Percentiles rank a stretch among this genome's conserved stretches.
These are phyloP conservation scores for Melanotaenia boesemani DNA, from an alignment of 2,797 vertebrate species.

Conservation along the genomic window DNA sequence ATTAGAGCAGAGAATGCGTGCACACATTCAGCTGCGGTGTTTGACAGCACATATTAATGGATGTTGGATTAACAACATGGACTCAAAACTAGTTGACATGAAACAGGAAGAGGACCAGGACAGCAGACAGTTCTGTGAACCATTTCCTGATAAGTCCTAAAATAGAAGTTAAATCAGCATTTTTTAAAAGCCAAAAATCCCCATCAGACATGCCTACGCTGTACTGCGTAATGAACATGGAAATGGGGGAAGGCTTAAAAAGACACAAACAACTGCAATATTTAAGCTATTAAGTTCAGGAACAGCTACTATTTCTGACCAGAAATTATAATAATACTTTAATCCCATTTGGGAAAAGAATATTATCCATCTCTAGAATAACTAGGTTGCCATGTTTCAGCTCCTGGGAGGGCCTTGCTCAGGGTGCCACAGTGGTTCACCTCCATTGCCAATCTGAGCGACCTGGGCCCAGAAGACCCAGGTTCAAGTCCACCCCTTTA, in stretches of 20 bases:
- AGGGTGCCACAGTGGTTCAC: not conserved
- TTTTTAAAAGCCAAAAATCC: slow-evolving; percentile 17
- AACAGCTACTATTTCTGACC: not conserved
- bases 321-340: not conserved
- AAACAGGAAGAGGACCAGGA: slow-evolving; percentile 50
- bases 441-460: not conserved
- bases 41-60: not conserved
- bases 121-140: slow-evolving; percentile 22
- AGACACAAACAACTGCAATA: not conserved
- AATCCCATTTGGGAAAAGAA: not conserved
- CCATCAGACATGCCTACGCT: not conserved
- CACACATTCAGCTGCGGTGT: not conserved
- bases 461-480: not conserved
- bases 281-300: not conserved
- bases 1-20: slow-evolving; percentile 13
- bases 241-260: too few relatives aligned
- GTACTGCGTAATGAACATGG: not conserved
- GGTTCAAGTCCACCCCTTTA: not conserved
- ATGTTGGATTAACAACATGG: not conserved
- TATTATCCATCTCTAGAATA: not conserved
- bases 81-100: slow-evolving; percentile 32
- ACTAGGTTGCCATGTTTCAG: not conserved
- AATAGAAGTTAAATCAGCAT: slow-evolving; percentile 44
- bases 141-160: slow-evolving; percentile 46
- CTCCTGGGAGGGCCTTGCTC: not conserved